A percentile compares a stretch with the other conserved stretches of the same genome.
Conservation (phyloP, 2,113 vertebrate species). For the Brachirus orientalis region DNA sequence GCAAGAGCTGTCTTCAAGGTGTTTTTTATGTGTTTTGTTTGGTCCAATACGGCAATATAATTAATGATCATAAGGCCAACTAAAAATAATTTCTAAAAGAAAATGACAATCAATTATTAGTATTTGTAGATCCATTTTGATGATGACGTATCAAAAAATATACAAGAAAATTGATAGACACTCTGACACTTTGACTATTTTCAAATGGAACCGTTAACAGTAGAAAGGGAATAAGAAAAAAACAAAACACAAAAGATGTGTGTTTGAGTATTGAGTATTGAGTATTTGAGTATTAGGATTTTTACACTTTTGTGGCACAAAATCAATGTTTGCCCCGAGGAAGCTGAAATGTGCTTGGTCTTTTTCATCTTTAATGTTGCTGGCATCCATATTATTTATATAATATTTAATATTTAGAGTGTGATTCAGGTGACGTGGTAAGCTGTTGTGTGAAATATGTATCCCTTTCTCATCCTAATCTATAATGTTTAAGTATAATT, state of each 20-base stretch:
- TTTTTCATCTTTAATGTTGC: conserved; percentile 43
- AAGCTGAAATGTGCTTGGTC: conserved; percentile 13
- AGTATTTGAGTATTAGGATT: conserved; percentile 9
- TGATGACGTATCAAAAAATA: too few species aligned
- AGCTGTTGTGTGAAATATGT: conserved; percentile 29
- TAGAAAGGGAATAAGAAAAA: neutral
- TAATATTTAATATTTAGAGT: too few species aligned
- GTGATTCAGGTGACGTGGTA: conserved; percentile 26
- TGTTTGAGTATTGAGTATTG: too few species aligned
- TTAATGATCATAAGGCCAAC: too few species aligned
- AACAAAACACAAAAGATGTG: neutral
- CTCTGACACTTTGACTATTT: too few species aligned
- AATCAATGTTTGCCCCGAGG: conserved; percentile 24
- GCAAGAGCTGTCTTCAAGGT: neutral
- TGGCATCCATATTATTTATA: conserved; percentile 44
- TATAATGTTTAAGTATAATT: conserved; percentile 28
- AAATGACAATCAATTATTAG: too few species aligned
- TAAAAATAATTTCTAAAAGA: too few species aligned
- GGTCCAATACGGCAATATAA: neutral
- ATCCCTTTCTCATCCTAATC: conserved; percentile 7
- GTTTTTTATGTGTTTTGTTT: neutral
- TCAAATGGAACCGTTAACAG: too few species aligned
- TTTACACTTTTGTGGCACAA: conserved; percentile 14
- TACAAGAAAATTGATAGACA: too few species aligned
- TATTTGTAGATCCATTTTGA: too few species aligned